Conservation (phyloP, 2,888 invertebrate species). For the Apantesis nais region DNA sequence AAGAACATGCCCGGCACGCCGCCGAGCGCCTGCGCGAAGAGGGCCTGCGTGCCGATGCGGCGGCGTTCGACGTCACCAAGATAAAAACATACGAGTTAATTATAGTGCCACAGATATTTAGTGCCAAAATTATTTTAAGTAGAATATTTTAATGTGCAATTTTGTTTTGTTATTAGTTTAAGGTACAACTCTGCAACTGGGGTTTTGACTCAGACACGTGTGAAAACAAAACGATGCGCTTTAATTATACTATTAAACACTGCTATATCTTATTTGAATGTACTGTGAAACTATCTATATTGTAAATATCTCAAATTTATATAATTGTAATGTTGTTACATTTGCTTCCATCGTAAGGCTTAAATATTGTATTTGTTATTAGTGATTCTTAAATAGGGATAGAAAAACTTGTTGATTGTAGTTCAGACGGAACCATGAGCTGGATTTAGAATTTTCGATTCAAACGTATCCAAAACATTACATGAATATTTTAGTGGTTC, state of each 20-base stretch:
- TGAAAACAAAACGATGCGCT: conserved; percentile 83
- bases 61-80: too few species aligned
- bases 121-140: conserved; percentile 87
- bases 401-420: conserved; percentile 57
- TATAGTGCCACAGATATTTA: conserved; percentile 87
- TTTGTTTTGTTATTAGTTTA: conserved; percentile 80
- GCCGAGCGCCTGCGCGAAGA: too few species aligned
- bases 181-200: conserved; percentile 76
- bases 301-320: conserved; percentile 77
- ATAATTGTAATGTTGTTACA: conserved; percentile 78
- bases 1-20: too few species aligned
- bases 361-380: conserved; percentile 73
- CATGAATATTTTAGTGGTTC: conserved; percentile 69
- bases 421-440: conserved; percentile 40
- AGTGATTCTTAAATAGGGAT: conserved; percentile 67
- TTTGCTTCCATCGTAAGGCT: conserved; percentile 81
- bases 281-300: conserved; percentile 66
- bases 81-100: conserved; percentile 79
- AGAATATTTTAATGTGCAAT: conserved; percentile 84
- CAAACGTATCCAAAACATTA: conserved; percentile 48
- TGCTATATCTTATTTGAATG: conserved; percentile 68
- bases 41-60: too few species aligned
- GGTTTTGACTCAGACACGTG: conserved; percentile 72
- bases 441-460: conserved; percentile 37
- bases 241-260: conserved; percentile 71